Percentiles rank a stretch among this genome's conserved stretches.
These are phyloP conservation scores for Sebastes steindachneri DNA, from an alignment of 2,797 vertebrate genomes.

Conservation along the genomic window DNA sequence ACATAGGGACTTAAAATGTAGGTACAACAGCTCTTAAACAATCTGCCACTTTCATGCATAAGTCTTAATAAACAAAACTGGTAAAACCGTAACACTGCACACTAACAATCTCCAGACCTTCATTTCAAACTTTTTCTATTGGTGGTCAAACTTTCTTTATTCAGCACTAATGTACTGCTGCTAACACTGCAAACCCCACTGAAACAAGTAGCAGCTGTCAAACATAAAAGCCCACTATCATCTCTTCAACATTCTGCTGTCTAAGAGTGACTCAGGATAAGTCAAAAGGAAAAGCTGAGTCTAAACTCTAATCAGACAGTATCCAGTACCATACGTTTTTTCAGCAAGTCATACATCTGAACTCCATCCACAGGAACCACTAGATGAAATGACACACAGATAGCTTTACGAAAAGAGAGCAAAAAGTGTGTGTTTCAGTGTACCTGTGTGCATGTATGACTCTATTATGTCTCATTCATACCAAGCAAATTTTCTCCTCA, in stretches of 20 bases:
- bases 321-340: not conserved
- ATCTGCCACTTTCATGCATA: not conserved
- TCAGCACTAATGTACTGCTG: not conserved
- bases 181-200: not conserved
- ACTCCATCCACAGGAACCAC: not conserved
- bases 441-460: not conserved
- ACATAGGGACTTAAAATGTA: too few relatives aligned
- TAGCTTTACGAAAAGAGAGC: not conserved
- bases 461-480: not conserved
- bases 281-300: not conserved
- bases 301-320: not conserved
- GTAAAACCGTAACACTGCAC: not conserved
- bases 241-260: not conserved
- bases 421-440: not conserved
- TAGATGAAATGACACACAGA: not conserved
- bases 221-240: not conserved
- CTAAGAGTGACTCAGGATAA: not conserved
- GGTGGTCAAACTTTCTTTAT: not conserved
- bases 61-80: not conserved
- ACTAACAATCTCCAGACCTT: not conserved
- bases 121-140: not conserved
- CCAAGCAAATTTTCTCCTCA: too few relatives aligned
- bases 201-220: slow-evolving; percentile 1
- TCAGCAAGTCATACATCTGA: not conserved
- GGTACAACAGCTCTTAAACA: not conserved